Base-by-base conservation (phyloP, 2,888 invertebrate genomes). In the Augochlorella aurata region DNA sequence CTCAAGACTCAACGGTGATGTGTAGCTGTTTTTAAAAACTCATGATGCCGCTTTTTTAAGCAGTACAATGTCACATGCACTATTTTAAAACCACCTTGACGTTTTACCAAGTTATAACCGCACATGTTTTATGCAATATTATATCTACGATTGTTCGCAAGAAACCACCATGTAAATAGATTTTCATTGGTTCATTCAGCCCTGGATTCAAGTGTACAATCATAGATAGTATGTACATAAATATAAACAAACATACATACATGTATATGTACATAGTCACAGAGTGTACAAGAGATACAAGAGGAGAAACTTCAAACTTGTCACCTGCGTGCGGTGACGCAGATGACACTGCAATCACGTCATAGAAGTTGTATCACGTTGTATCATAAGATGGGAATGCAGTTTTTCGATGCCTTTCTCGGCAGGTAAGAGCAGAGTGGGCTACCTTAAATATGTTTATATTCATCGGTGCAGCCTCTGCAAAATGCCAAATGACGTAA, bases 71-170 rank as follows among this genome's bases (percentile, higher is more conserved):
- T 29, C 68, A 81, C 38, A 47, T 1, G 58, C n/a, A 45, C 72
- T 82, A 82, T 77, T 82, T 82, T 66, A 82, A 77, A 81, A 82
- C 61, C 58, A 74, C 82, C 82, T 82, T 82, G 82, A 77, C 73
- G 63, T 81, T 77, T 76, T 70, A 65, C 49, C 47, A 74, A 76
- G 61, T 65, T 50, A 16, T n/a, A 50, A 54, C 52, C 63, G 74
- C 65, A 63, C 65, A 69, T n/a, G 18, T 29, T n/a, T 80, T 58
- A 18, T 52, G 21, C 21, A 44, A 45, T 9, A 47, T 21, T 66
- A 58, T 66, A 81, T 65, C 66, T 79, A 65, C 58, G 8, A 79
- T 67, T 54, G 38, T 73, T 73, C 18, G 49, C 45, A 38, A 63
- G 38, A 63, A 63, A 63, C 4, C 38, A 63, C 4, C 10, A 63